Evolutionary conservation across 1,140 invertebrate species (phyloP).

Genomic region (Drosophila bocki): DNA sequence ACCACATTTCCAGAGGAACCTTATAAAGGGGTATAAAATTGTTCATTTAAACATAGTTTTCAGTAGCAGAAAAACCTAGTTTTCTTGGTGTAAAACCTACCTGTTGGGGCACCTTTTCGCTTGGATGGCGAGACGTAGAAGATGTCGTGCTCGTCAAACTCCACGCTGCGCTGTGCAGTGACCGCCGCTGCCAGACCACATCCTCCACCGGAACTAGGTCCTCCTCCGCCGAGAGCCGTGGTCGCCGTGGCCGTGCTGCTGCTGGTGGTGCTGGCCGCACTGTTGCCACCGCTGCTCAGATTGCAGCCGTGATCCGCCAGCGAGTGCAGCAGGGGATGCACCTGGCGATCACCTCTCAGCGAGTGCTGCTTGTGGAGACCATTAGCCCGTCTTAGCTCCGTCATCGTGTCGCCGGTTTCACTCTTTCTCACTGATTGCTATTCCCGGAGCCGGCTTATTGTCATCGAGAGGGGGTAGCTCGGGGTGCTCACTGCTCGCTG

Average conservation of each 20-base stretch:
- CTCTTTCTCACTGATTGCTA: slow-evolving; percentile 11
- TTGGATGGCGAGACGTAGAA: slow-evolving; percentile 81
- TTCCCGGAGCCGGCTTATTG: slow-evolving; percentile 64
- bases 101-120: slow-evolving; percentile 63
- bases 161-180: slow-evolving; percentile 45
- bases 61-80: too few relatives aligned
- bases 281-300: slow-evolving; percentile 74
- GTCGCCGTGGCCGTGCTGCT: slow-evolving; percentile 77
- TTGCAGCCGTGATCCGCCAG: slow-evolving; percentile 71
- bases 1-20: slow-evolving; percentile 64
- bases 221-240: slow-evolving; percentile 47
- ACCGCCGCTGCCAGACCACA: slow-evolving; percentile 9
- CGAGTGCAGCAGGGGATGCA: slow-evolving; percentile 62
- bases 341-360: slow-evolving; percentile 43
- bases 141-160: slow-evolving; percentile 81
- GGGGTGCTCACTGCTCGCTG: slow-evolving; percentile 23
- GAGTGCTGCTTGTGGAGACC: slow-evolving; percentile 70
- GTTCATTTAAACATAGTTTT: not conserved
- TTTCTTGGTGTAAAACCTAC: slow-evolving; percentile 26
- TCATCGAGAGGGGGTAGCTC: slow-evolving; percentile 47
- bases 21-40: not conserved
- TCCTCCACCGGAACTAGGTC: slow-evolving; percentile 2
- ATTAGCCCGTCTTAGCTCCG: slow-evolving; percentile 64
- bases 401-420: slow-evolving; percentile 46
- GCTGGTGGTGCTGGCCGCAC: slow-evolving; percentile 71